Base-by-base conservation (phyloP, 1,140 invertebrate genomes). In the Diabrotica virgifera region DNA sequence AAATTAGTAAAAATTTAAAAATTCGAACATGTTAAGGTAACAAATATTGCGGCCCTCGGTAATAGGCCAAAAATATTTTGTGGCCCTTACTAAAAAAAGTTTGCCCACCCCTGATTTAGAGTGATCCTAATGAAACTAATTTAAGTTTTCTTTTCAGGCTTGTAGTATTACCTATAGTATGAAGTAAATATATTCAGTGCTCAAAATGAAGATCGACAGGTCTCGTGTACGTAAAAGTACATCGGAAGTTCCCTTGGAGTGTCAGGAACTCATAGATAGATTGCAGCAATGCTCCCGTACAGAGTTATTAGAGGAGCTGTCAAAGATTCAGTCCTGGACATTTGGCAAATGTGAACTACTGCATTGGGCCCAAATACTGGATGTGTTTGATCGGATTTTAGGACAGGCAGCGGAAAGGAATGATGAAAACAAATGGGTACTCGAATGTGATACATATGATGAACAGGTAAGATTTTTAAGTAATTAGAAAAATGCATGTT, bases 341-440 rank as follows among this genome's bases (percentile, higher is more conserved):
- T 94, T 89, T 80, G 92, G 93, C 62, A 95, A 95, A 85, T 95
- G 92, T 80, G 93, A 96, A 81, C 81, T 96, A 9, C 92, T 91
- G 75, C 92, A 96, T 78, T 96, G 93, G 93, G 91, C 92, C 59
- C 91, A 94, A 82, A 88, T 94, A 5, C 80, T 96, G 38, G 92
- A 95, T 81, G 84, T 89, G 13, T 93, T 91, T 82, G 93, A 95
- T 80, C 84, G 84, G 59, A 90, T 95, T 68, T 80, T 95, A 67
- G 92, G 92, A 73, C 85, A 87, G 75, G 89, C 91, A 40, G 87
- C 89, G 46, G 80, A 85, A 50, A 85, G 84, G 70, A 83, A 84
- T 58, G 80, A 81, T 24, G 85, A 85, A 63, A 89, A 87, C 75
- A 85, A 87, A 73, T 94, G 93, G 91, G 86, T 88, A 72, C 77